Evolutionary conservation across 2,797 vertebrate genomes (phyloP), one percentile per base, ranked within the genome.

Genomic region (Argya squamiceps): DNA sequence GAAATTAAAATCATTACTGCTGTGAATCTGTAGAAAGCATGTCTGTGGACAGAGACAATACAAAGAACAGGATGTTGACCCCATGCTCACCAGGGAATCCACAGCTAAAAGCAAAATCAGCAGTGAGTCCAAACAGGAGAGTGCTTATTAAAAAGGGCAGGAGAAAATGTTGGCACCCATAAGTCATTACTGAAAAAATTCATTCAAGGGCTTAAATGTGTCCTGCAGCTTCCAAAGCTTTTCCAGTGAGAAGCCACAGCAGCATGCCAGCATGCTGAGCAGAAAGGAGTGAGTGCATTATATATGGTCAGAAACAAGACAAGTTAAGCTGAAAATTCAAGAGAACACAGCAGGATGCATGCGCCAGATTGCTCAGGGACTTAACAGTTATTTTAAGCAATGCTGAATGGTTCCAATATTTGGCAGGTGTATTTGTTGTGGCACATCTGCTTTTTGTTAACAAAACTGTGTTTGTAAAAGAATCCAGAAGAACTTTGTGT

Each of bases 21-120:
- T 81, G 20, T 76, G 76, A 91, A 89, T 62, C 55, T 84, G n/a
- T 29, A 91, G 58, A 92, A 92, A 78, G 27, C 20, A 20, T 21
- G 22, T 86, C 52, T 92, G 29, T 55, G 44, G 65, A 84, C 58
- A 95, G 30, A 77, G 10, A 67, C 39, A 83, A 86, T 62, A 47
- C 23, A 37, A 89, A 83, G 62, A 69, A 44, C 13, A 88, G 76
- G 37, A 89, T 81, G 79, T 29, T 89, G 82, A 93, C 76, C 62
- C 59, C 3, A 0, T 37, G 41, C 73, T 93, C 88, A 43, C 53
- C 39, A n/a, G 92, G 85, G 29, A 24, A 39, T 78, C 84, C 36
- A 49, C 23, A 91, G 76, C 76, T 95, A 93, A 96, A 97, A 96
- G 87, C 55, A 75, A 89, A 96, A 78, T 29, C 91, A 93, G 53